Conservation (phyloP, 35 echinoderm and acorn worm genomes). For the Ophiothrix spiculata region DNA sequence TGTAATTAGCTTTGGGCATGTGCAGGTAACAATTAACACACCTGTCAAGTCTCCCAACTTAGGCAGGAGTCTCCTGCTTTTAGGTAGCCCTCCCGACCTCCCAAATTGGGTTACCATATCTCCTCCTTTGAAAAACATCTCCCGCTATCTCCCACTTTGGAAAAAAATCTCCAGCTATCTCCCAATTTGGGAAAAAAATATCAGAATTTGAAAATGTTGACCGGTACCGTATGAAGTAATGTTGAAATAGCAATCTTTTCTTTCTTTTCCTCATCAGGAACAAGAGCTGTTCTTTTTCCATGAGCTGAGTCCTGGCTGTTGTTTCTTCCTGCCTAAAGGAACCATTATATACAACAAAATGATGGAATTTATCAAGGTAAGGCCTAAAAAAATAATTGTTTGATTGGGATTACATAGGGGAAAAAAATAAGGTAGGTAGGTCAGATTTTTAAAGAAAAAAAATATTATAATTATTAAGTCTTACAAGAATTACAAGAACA, state of each 20-base stretch:
- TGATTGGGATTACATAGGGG: background rate
- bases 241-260: background rate
- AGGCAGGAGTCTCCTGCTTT: too few relatives aligned
- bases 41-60: too few relatives aligned
- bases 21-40: too few relatives aligned
- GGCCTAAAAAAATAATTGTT: too few relatives aligned
- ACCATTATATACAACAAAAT: slow-evolving; percentile 92
- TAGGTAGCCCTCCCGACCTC: too few relatives aligned
- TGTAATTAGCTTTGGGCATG: too few relatives aligned
- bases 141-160: too few relatives aligned
- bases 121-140: too few relatives aligned
- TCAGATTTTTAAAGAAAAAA: background rate
- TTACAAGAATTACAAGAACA: background rate
- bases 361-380: slow-evolving; percentile 86
- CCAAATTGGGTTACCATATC: too few relatives aligned
- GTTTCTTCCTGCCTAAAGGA: slow-evolving; percentile 98
- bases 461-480: background rate
- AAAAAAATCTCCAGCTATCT: too few relatives aligned
- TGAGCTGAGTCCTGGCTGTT: slow-evolving; percentile 94
- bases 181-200: too few relatives aligned
- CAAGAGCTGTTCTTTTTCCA: slow-evolving; percentile 98
- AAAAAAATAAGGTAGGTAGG: background rate
- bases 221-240: background rate
- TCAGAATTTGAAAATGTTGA: too few relatives aligned
- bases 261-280: slow-evolving; percentile 44